Conservation (phyloP, 2,113 vertebrate species). For the Antechinus stuartii region DNA sequence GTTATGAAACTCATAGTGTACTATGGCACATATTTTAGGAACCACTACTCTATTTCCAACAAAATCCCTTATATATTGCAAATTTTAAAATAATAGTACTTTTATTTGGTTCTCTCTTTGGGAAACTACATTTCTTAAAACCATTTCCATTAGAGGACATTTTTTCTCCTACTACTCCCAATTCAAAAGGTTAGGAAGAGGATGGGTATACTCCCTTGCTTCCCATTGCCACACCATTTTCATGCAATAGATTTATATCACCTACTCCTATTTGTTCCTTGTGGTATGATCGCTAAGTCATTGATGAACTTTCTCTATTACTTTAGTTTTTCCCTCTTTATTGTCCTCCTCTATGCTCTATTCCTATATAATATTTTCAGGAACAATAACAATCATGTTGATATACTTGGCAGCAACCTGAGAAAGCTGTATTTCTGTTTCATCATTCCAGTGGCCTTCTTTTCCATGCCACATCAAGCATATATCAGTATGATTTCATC, state of each 20-base stretch:
- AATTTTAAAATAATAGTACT: background rate
- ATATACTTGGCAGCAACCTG: too few species aligned
- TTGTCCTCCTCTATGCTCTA: background rate
- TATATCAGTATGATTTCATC: too few species aligned
- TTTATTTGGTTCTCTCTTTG: background rate
- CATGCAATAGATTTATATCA: background rate
- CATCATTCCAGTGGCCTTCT: too few species aligned
- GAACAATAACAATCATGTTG: too few species aligned
- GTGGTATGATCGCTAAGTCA: background rate
- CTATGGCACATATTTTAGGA: background rate
- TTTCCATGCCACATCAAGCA: too few species aligned
- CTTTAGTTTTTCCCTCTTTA: background rate
- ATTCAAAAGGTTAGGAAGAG: background rate
- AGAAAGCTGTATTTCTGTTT: too few species aligned
- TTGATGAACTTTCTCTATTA: background rate
- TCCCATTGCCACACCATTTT: background rate
- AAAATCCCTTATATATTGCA: background rate
- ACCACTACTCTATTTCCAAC: background rate
- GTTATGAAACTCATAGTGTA: background rate
- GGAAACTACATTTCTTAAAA: background rate
- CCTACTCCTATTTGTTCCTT: background rate
- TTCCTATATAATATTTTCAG: background rate
- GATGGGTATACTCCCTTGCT: background rate
- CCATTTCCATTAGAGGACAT: background rate
- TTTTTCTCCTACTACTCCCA: background rate